Conservation (phyloP, 2,888 invertebrate species). For the Cerastoderma edule region DNA sequence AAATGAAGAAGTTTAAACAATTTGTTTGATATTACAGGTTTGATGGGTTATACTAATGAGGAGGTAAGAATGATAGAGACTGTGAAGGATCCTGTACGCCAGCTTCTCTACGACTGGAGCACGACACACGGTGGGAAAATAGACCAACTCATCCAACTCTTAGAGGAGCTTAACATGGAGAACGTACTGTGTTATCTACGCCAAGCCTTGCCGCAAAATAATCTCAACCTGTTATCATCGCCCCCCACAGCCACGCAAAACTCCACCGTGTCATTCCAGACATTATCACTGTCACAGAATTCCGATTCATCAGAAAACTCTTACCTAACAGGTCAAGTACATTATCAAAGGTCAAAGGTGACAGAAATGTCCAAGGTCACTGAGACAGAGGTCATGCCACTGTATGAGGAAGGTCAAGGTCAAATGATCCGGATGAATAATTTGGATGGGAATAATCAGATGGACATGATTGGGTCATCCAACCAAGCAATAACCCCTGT, state of each 20-base stretch:
- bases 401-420: constrained; percentile 8
- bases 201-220: constrained; percentile 16
- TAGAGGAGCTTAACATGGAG: constrained; percentile 46
- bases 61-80: constrained; percentile 61
- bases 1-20: too few relatives aligned
- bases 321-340: not conserved
- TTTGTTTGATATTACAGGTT: constrained; percentile 54
- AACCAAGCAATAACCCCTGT: constrained; percentile 26
- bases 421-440: constrained; percentile 13
- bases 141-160: constrained; percentile 54
- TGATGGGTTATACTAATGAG: constrained; percentile 60
- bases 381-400: constrained; percentile 17
- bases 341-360: constrained; percentile 23
- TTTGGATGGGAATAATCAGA: constrained; percentile 19
- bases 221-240: not conserved
- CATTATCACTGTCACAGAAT: not conserved
- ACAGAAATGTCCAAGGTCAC: constrained; percentile 21
- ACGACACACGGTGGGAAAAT: constrained; percentile 57
- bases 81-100: constrained; percentile 56
- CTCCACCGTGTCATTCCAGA: not conserved
- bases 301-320: not conserved
- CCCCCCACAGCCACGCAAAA: not conserved
- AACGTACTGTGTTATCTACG: constrained; percentile 11
- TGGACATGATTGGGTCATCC: constrained; percentile 8
- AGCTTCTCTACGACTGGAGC: constrained; percentile 61